phyloP scores from a whole-genome alignment of 2,888 invertebrate genomes.

The Drosophila birchii region DNA sequence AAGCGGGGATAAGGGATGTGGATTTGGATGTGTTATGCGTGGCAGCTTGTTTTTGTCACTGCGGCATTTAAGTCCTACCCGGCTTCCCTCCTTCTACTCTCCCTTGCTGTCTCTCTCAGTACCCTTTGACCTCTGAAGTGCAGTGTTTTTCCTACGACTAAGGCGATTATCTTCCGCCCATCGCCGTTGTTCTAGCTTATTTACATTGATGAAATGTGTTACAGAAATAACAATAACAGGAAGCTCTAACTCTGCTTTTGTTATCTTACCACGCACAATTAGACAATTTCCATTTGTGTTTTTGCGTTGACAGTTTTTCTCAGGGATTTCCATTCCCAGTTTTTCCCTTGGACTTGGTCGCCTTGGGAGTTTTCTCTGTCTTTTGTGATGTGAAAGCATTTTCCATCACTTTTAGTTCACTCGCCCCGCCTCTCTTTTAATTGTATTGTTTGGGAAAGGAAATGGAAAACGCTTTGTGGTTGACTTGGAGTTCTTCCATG shows the following conservation, averaged over 20 bases:
- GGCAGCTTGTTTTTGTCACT: constrained; percentile 77
- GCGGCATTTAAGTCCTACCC: constrained; percentile 63
- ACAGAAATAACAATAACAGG: constrained; percentile 70
- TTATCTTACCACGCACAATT: constrained; percentile 80
- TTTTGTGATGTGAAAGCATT: constrained; percentile 65
- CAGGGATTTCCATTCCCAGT: constrained; percentile 26
- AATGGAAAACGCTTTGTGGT: not conserved
- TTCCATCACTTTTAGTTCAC: constrained; percentile 29
- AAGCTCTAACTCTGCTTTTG: constrained; percentile 74
- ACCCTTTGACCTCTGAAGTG: constrained; percentile 54
- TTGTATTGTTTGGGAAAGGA: constrained; percentile 46
- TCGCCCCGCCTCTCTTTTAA: constrained; percentile 49
- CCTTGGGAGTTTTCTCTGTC: constrained; percentile 57
- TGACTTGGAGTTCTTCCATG: not conserved
- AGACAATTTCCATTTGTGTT: constrained; percentile 72
- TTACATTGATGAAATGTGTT: constrained; percentile 76
- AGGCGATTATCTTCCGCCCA: constrained; percentile 70
- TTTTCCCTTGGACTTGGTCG: constrained; percentile 5
- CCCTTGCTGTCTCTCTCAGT: not conserved
- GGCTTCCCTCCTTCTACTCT: not conserved
- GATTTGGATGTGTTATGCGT: constrained; percentile 32
- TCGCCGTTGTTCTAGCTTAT: constrained; percentile 66
- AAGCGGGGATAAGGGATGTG: constrained; percentile 42
- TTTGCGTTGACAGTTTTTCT: constrained; percentile 50
- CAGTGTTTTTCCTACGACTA: constrained; percentile 65